Percentiles rank a stretch among this genome's conserved stretches.
Evolutionary conservation across 2,888 invertebrate species (phyloP).

Genomic region (Pandemis corylana): DNA sequence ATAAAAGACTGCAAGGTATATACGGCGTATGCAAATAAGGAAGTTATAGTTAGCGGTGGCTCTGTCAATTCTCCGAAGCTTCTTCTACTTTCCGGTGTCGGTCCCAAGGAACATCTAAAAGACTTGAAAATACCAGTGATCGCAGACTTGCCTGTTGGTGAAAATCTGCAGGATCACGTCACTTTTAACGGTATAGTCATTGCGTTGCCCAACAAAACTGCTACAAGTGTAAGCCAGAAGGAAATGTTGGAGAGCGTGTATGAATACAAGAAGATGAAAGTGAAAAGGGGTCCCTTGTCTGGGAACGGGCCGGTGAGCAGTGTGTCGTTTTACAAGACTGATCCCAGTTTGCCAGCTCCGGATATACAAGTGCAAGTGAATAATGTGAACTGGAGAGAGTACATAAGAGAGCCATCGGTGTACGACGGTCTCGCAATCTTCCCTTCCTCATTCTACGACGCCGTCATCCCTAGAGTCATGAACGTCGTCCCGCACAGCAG

Average conservation of each 20-base stretch:
- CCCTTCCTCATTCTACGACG: conserved; percentile 86
- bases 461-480: conserved; percentile 83
- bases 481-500: conserved; percentile 86
- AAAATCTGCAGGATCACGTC: conserved; percentile 72
- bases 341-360: conserved; percentile 77
- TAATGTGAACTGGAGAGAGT: conserved; percentile 77
- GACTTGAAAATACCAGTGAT: conserved; percentile 58
- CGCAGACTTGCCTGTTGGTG: conserved; percentile 67
- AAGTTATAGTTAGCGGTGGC: conserved; percentile 68
- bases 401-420: conserved; percentile 77
- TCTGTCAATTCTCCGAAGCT: conserved; percentile 67
- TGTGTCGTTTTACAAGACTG: conserved; percentile 84
- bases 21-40: conserved; percentile 64
- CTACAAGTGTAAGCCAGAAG: conserved; percentile 69
- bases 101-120: conserved; percentile 63
- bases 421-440: conserved; percentile 64
- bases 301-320: conserved; percentile 82
- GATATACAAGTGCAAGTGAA: conserved; percentile 87
- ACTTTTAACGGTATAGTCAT: conserved; percentile 78
- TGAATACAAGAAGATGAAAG: conserved; percentile 63
- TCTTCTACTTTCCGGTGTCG: conserved; percentile 71
- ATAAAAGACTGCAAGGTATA: conserved; percentile 49
- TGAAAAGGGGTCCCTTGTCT: conserved; percentile 78
- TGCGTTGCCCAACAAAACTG: conserved; percentile 78
- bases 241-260: conserved; percentile 69